Base-by-base conservation (phyloP, 2,888 invertebrate genomes). In the Habroteleia sp. region DNA sequence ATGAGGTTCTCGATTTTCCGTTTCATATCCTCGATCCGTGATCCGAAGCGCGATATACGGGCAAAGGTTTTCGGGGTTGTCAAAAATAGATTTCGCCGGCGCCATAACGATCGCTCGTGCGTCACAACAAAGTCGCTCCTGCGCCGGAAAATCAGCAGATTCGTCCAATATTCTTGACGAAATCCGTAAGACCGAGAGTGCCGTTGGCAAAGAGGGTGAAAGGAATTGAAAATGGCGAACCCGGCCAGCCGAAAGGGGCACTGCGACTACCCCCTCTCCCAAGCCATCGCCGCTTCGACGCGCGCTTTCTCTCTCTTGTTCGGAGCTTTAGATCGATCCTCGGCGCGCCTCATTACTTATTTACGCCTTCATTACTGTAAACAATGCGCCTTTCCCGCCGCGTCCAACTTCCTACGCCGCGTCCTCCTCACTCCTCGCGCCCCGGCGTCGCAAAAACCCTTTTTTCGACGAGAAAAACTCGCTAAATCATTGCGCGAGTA, bases 301-400 rank as follows among this genome's bases (percentile, higher is more conserved):
- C 56, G 41, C 52, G 14, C 44, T 48, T 16, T 50, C 52, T 74
- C 74, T 58, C 63, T 42, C 63, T 50, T 13, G 56, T 48, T 48
- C 63, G 37, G 63, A 60, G 76, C 56, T 41, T 63, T 52, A 72
- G 75, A 79, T 80, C 79, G 83, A 85, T 84, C 83, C 82, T 78
- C 80, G 81, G 79, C 73, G 78, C 80, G 80, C 80, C 83, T 81
- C 77, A 81, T 78, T 85, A 85, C 82, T 85, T 85, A 85, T 85
- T 85, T 85, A 85, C 83, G 83, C 84, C 83, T 85, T 85, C 85
- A 85, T 85, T 85, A 85, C 85, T 82, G 83, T 85, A 85, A 85
- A 85, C 85, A 85, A 85, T 85, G 82, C 80, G 78, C 80, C 81
- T 79, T 35, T 75, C 81, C 80, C 80, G 82, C 79, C 78, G 75